Evolutionary conservation across 2,888 invertebrate species (phyloP).

Genomic region (Exephanes ischioxanthus): DNA sequence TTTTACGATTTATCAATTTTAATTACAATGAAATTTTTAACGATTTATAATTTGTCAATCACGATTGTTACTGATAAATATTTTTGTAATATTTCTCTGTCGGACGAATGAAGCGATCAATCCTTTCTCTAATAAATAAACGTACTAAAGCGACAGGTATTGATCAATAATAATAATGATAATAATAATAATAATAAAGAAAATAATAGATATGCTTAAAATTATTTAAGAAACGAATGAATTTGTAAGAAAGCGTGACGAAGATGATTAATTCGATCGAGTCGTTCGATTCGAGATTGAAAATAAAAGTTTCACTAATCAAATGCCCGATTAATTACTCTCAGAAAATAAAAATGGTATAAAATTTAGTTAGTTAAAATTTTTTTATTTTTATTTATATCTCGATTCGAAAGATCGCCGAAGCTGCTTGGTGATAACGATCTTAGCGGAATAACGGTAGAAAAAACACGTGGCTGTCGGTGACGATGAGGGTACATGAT

Average conservation of each 20-base stretch:
- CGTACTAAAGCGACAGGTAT: conserved; percentile 59
- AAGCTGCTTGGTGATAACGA: conserved; percentile 36
- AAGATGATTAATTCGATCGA: conserved; percentile 37
- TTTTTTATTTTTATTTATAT: background rate
- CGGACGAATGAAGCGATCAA: conserved; percentile 51
- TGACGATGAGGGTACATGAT: background rate
- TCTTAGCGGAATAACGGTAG: conserved; percentile 39
- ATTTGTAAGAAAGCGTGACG: conserved; percentile 41
- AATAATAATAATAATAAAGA: conserved; percentile 37
- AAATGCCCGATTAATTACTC: too few species aligned
- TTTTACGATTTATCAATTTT: conserved; percentile 2
- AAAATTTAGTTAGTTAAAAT: background rate
- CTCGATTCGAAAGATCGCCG: conserved; percentile 47
- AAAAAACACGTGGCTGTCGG: conserved; percentile 14
- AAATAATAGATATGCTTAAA: conserved; percentile 49
- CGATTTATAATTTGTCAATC: conserved; percentile 6
- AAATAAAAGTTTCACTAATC: too few species aligned
- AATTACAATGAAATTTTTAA: background rate
- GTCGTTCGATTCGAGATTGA: conserved; percentile 41
- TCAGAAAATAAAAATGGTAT: background rate
- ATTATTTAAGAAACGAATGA: conserved; percentile 34
- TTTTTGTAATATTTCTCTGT: background rate
- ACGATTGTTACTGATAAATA: background rate
- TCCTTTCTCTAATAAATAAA: conserved; percentile 53
- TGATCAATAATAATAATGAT: conserved; percentile 38